Conservation (phyloP, 1,140 invertebrate genomes). For the Saccostrea glomerata region DNA sequence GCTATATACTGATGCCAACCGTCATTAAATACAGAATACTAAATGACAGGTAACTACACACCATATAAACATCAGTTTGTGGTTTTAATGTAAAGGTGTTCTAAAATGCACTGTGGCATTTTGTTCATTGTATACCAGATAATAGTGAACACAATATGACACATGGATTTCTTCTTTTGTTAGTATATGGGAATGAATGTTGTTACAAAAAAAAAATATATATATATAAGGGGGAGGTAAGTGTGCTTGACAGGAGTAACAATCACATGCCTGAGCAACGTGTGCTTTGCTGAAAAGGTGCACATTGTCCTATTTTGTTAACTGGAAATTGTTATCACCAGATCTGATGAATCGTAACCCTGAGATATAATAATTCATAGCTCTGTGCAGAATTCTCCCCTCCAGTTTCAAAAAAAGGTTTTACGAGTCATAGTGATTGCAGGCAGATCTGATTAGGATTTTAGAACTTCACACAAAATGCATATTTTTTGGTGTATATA, state of each 20-base stretch:
- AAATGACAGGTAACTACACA: not conserved
- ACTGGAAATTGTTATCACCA: slow-evolving; percentile 17
- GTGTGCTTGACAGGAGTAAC: slow-evolving; percentile 18
- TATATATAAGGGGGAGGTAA: slow-evolving; percentile 1
- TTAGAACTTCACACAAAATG: slow-evolving; percentile 33
- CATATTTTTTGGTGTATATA: slow-evolving; percentile 20
- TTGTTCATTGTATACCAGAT: not conserved
- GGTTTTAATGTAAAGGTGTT: slow-evolving; percentile 19
- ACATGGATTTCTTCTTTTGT: slow-evolving; percentile 32
- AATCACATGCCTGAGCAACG: slow-evolving; percentile 29
- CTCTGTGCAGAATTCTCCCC: slow-evolving; percentile 32
- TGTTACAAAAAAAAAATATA: not conserved
- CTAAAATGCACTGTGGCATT: not conserved
- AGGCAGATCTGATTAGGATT: slow-evolving; percentile 17
- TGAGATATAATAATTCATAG: slow-evolving; percentile 30
- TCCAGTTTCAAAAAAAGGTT: slow-evolving; percentile 16
- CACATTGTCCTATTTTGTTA: slow-evolving; percentile 15
- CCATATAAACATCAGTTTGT: not conserved
- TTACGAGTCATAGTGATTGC: slow-evolving; percentile 30
- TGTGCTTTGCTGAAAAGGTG: slow-evolving; percentile 25
- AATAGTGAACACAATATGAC: slow-evolving; percentile 14
- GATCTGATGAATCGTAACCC: slow-evolving; percentile 28
- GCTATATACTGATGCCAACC: not conserved
- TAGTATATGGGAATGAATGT: slow-evolving; percentile 27
- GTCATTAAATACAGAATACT: not conserved